These are phyloP conservation scores for Triops cancriformis DNA, from an alignment of 1,140 invertebrate species.

Conservation along the genomic window DNA sequence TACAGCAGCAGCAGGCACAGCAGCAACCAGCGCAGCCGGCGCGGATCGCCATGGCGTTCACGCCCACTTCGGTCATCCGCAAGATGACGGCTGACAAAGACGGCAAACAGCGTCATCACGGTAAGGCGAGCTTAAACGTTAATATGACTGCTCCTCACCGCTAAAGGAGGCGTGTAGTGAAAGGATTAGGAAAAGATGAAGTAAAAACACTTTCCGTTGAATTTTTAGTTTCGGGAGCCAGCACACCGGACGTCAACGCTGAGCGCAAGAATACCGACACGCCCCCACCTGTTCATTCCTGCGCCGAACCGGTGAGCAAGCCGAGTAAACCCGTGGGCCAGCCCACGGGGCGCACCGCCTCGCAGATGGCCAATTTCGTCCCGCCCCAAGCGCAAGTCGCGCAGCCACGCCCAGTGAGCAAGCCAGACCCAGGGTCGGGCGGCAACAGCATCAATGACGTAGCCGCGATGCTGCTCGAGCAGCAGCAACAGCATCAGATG, in stretches of 20 bases:
- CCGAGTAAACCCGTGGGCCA: slow-evolving; percentile 7
- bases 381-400: neutral
- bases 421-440: neutral
- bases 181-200: no score
- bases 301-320: neutral
- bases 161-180: no score
- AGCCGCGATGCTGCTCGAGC: slow-evolving; percentile 25
- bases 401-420: slow-evolving; percentile 14
- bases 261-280: slow-evolving; percentile 16
- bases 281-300: slow-evolving; percentile 4
- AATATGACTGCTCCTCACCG: no score
- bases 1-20: slow-evolving; percentile 27
- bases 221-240: neutral
- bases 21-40: slow-evolving; percentile 31
- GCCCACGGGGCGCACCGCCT: slow-evolving; percentile 17
- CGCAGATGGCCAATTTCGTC: slow-evolving; percentile 19
- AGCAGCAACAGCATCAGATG: slow-evolving; percentile 28
- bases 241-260: neutral
- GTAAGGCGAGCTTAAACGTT: no score
- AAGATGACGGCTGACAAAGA: slow-evolving; percentile 90
- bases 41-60: slow-evolving; percentile 55
- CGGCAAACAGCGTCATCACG: slow-evolving; percentile 25
- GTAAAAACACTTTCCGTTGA: no score
- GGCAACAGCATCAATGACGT: slow-evolving; percentile 23
- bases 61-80: slow-evolving; percentile 77